A percentile compares a stretch with the other conserved stretches of the same genome.
Evolutionary conservation across 2,797 vertebrate species (phyloP).

Genomic region (Lithobates pipiens): DNA sequence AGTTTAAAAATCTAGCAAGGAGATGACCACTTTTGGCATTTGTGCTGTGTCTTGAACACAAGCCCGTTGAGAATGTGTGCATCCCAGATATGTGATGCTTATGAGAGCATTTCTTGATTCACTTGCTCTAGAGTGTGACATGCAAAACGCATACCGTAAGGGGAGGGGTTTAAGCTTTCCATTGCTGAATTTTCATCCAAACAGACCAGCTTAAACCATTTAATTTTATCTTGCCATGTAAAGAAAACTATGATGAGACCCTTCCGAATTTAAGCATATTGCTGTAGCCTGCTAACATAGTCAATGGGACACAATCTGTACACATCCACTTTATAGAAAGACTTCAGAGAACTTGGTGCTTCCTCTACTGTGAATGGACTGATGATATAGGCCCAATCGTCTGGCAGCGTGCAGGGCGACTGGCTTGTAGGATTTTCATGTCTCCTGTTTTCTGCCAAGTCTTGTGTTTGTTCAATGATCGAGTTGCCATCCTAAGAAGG

Average conservation of each 20-base stretch:
- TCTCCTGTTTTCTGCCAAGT: slow-evolving; percentile 39
- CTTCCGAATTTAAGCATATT: neutral
- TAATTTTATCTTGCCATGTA: neutral
- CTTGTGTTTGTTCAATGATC: slow-evolving; percentile 42
- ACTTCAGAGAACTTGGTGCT: slow-evolving; percentile 10
- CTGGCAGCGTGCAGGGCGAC: neutral
- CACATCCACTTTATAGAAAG: slow-evolving; percentile 9
- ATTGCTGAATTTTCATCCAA: neutral
- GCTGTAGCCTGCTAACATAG: neutral
- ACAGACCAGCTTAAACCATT: neutral
- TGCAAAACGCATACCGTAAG: slow-evolving; percentile 8
- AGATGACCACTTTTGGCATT: too few species aligned
- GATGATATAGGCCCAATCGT: neutral
- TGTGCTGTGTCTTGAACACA: too few species aligned
- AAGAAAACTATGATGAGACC: neutral
- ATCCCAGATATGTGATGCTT: neutral
- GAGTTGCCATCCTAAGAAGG: slow-evolving; percentile 34
- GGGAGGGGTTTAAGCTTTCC: neutral
- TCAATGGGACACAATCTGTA: neutral
- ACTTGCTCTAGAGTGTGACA: neutral
- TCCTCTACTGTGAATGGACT: slow-evolving; percentile 5
- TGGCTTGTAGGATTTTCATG: slow-evolving; percentile 18
- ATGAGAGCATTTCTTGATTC: neutral
- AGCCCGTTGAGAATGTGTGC: slow-evolving; percentile 19
- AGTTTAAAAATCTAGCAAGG: too few species aligned